Conservation (phyloP, 2,113 vertebrate species). For the Triplophysa tibetana region DNA sequence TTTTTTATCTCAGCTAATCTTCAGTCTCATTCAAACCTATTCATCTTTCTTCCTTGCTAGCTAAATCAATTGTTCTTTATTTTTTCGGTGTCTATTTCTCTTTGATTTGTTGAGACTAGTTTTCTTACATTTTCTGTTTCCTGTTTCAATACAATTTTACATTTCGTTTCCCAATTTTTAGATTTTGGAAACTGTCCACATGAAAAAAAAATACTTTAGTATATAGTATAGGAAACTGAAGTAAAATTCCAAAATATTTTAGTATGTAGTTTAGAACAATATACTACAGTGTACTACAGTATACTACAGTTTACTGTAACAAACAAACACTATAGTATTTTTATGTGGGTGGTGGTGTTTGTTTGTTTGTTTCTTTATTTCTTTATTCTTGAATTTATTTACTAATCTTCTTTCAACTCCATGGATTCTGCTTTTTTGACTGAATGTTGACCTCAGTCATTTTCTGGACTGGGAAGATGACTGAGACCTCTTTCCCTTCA, state of each 20-base stretch:
- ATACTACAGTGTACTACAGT: too few relatives aligned
- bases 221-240: too few relatives aligned
- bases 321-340: too few relatives aligned
- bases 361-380: too few relatives aligned
- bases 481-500: conserved; percentile 15
- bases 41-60: neutral
- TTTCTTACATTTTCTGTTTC: neutral
- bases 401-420: too few relatives aligned
- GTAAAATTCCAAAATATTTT: too few relatives aligned
- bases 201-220: too few relatives aligned
- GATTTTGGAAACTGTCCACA: neutral
- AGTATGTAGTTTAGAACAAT: too few relatives aligned
- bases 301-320: too few relatives aligned
- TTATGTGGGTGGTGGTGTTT: neutral
- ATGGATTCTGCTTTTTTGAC: neutral
- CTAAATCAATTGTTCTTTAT: neutral
- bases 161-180: neutral
- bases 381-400: too few relatives aligned
- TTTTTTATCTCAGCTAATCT: neutral
- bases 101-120: neutral
- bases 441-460: conserved; percentile 16
- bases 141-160: neutral
- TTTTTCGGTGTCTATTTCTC: neutral
- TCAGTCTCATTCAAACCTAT: neutral
- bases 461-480: conserved; percentile 6